Evolutionary conservation across 2,113 vertebrate species (phyloP), one percentile per base, ranked within the genome.

Genomic region (Spheniscus mendiculus): DNA sequence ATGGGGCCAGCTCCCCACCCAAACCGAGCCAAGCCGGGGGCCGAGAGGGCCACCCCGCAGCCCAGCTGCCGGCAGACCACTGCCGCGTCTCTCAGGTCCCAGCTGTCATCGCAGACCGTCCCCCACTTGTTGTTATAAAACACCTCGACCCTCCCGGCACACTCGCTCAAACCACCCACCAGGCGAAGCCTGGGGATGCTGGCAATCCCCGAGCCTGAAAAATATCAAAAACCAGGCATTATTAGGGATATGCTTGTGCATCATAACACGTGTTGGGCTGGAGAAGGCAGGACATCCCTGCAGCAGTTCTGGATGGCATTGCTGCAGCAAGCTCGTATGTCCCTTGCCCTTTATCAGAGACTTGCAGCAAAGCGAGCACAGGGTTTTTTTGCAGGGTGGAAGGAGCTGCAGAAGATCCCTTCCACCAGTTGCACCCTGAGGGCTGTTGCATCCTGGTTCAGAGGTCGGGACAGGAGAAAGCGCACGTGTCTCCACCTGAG

Each of bases 91-190:
- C 4, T 42, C 21, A 56, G 20, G 65, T 87, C 77, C 94, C 96
- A 97, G 16, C 11, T n/a, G 15, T 71, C 52, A 0, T 84, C 96
- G 4, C 98, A 98, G 29, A 98, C 92, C 0, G 97, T 97, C 3
- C 98, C 98, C 98, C 98, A 98, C 38, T 97, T 73, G 8, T 95
- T 81, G 53, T 94, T 87, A 15, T 97, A 15, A 58, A 97, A 97
- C n/a, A 98, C 83, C 73, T 98, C 98, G 4, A 98, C 97, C 83
- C 98, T 95, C 12, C 98, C 98, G 0, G 92, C 6, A 2, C 98
- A 98, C 3, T 38, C 26, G 29, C 61, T 85, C 30, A 72, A 45
- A 32, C 97, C 97, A 9, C 42, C 94, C 2, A 9, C 53, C 7
- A 98, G 55, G 17, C 96, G 97, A 45, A 98, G 80, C 40, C 77